A percentile compares a stretch with the other conserved stretches of the same genome.
phyloP scores from a whole-genome alignment of 2,113 vertebrate genomes.

The Neotragus pygmaeus region DNA sequence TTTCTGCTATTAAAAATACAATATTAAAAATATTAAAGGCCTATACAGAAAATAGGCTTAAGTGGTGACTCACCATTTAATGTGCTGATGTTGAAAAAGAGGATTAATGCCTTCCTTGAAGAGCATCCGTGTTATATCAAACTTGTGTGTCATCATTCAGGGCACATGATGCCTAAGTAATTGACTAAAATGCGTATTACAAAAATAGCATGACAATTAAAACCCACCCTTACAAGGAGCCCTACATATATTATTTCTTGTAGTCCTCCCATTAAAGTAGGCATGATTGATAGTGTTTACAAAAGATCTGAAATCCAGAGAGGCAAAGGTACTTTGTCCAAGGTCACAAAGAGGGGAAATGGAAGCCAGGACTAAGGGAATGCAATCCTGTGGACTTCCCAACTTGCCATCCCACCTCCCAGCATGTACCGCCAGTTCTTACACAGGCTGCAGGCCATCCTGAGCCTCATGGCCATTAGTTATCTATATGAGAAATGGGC shows the following conservation, averaged over 20 bases:
- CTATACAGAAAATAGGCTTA: neutral
- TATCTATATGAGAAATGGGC: neutral
- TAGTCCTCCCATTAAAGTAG: neutral
- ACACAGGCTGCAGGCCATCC: neutral
- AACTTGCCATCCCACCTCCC: neutral
- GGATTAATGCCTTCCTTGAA: neutral
- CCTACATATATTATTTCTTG: neutral
- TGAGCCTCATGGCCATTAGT: neutral
- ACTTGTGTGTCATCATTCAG: neutral
- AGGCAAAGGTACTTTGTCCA: neutral
- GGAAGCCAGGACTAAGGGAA: neutral
- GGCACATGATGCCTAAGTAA: neutral
- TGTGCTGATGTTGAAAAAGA: neutral
- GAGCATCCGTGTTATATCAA: neutral
- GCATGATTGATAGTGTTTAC: neutral
- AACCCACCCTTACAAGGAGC: neutral
- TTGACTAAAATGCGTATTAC: neutral
- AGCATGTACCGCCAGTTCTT: neutral
- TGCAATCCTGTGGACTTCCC: neutral
- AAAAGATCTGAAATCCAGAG: neutral
- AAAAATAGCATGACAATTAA: neutral
- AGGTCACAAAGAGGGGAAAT: neutral
- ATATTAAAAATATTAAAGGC: neutral
- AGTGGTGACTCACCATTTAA: neutral
- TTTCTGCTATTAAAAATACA: neutral